Base-by-base conservation (phyloP, 2,888 invertebrate genomes). In the Hypsopygia costalis region DNA sequence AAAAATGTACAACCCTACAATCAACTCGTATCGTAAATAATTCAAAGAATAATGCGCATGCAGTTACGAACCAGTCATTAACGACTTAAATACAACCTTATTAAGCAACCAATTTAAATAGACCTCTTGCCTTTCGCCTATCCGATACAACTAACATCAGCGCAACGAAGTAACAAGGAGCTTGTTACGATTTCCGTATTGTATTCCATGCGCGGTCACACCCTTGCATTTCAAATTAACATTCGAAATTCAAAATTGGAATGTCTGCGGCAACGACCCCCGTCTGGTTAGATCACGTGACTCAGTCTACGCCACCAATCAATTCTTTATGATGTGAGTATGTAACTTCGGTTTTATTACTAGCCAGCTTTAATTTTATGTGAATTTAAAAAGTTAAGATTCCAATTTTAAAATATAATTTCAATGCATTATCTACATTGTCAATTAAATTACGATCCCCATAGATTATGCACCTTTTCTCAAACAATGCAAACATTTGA, bases 201-300 rank as follows among this genome's bases (percentile, higher is more conserved):
- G 65, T 69, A 63, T 64, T 62, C 60, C 46, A 49, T 45, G 49
- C 56, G 65, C 66, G 60, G 67, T 68, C 69, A 67, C 74, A 67
- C 71, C 74, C 77, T 69, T 75, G 71, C 73, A 74, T 78, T 78
- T 71, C 63, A 69, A 75, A 77, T 70, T 64, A 58, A 68, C 67
- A 60, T 70, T 73, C 60, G 60, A 69, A 74, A 62, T 74, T 65
- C 67, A 52, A 55, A 61, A 47, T 56, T 52, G 51, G 64, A 69
- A 69, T 60, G 66, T 71, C 71, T 73, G 75, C 69, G 69, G 70
- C 64, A 51, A 61, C 62, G 58, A 69, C 65, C 69, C 57, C 54
- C 52, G 67, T 66, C 63, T 51, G 43, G 47, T 39, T 44, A 56
- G 51, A 55, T 69, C 65, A 68, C 60, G 65, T 65, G 66, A 67